Conservation (phyloP, 2,797 vertebrate species). For the Sylvilagus floridanus region DNA sequence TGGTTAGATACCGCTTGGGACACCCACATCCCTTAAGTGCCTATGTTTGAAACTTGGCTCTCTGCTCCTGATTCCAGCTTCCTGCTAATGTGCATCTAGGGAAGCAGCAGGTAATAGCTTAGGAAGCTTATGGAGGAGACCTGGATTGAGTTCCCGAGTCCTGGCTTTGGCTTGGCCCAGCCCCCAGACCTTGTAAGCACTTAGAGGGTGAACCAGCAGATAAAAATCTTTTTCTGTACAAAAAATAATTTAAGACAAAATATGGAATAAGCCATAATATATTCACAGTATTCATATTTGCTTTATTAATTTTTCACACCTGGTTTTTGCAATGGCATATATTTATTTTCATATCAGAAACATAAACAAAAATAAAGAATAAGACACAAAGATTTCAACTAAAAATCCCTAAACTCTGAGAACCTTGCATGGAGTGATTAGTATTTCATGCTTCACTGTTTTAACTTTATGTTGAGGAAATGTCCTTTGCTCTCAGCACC, state of each 20-base stretch:
- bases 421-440: not conserved
- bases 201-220: too few relatives aligned
- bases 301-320: conserved; percentile 27
- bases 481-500: not conserved
- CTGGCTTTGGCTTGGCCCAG: too few relatives aligned
- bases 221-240: too few relatives aligned
- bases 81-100: too few relatives aligned
- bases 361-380: conserved; percentile 19
- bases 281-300: not conserved
- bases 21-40: too few relatives aligned
- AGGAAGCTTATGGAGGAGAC: too few relatives aligned
- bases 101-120: too few relatives aligned
- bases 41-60: too few relatives aligned
- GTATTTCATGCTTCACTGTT: not conserved
- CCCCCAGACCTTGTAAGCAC: too few relatives aligned
- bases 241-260: not conserved
- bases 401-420: not conserved
- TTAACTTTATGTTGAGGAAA: not conserved
- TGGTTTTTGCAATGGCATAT: not conserved
- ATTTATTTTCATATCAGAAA: conserved; percentile 21
- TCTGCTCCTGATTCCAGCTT: too few relatives aligned
- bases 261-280: not conserved
- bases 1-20: too few relatives aligned
- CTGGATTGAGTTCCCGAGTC: too few relatives aligned
- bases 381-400: not conserved